These are phyloP conservation scores for Drosophila parabipectinata DNA, from an alignment of 1,140 invertebrate genomes.

Conservation along the genomic window DNA sequence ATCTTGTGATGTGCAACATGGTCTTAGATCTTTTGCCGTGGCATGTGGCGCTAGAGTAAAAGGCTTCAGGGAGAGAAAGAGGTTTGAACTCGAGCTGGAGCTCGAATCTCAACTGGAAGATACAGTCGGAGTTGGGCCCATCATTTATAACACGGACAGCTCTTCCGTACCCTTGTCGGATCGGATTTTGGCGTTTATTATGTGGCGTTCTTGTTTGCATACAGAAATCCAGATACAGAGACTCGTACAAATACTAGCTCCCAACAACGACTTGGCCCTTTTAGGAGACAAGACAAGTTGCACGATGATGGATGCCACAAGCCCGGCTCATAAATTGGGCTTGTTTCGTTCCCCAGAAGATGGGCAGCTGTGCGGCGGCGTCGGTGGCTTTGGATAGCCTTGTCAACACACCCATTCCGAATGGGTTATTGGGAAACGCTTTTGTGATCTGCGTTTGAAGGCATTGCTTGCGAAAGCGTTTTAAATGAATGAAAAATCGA, in stretches of 20 bases:
- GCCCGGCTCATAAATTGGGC: constrained; percentile 60
- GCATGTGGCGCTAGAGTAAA: constrained; percentile 71
- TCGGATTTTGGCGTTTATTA: constrained; percentile 46
- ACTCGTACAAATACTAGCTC: constrained; percentile 14
- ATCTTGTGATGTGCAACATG: constrained; percentile 40
- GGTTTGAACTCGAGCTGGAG: constrained; percentile 15
- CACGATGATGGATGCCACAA: constrained; percentile 69
- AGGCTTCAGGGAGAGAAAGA: constrained; percentile 40
- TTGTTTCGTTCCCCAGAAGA: constrained; percentile 38
- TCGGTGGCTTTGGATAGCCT: constrained; percentile 34
- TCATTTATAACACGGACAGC: constrained; percentile 71
- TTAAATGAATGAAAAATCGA: constrained; percentile 13
- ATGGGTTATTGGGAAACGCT: constrained; percentile 48
- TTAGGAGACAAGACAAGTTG: constrained; percentile 41
- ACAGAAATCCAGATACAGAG: constrained; percentile 19
- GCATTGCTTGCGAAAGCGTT: constrained; percentile 19
- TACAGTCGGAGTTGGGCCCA: constrained; percentile 25
- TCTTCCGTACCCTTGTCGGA: constrained; percentile 32
- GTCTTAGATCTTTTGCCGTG: constrained; percentile 76
- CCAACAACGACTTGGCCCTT: constrained; percentile 26
- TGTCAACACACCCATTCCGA: constrained; percentile 55
- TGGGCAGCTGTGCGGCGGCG: constrained; percentile 39
- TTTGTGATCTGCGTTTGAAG: constrained; percentile 22
- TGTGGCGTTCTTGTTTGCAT: constrained; percentile 49
- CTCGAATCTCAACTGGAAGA: constrained; percentile 24